phyloP scores from a whole-genome alignment of 2,113 vertebrate genomes.

The Notarius lentiginosus region DNA sequence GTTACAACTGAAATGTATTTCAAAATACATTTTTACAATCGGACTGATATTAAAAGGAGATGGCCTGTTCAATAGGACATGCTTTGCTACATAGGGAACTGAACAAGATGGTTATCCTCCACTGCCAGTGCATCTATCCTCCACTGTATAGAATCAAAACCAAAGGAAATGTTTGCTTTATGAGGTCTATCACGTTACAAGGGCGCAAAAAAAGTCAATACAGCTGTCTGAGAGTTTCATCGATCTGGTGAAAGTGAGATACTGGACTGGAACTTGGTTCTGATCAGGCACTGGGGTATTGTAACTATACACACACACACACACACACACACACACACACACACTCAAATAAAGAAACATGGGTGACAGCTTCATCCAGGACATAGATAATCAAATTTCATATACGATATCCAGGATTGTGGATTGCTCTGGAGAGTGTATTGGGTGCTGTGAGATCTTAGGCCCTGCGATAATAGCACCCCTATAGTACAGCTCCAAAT shows the following conservation, averaged over 20 bases:
- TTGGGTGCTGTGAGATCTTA: slow-evolving; percentile 5
- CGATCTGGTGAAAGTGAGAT: slow-evolving; percentile 51
- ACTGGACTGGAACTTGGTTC: slow-evolving; percentile 40
- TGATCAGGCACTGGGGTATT: slow-evolving; percentile 46
- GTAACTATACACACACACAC: slow-evolving; percentile 30
- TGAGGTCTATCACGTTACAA: slow-evolving; percentile 31
- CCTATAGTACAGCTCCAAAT: slow-evolving; percentile 44
- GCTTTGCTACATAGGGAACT: not conserved
- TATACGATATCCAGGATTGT: not conserved
- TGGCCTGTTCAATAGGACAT: not conserved
- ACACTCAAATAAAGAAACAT: slow-evolving; percentile 17
- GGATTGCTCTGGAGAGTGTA: not conserved
- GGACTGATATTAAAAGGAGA: not conserved
- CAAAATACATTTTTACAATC: not conserved
- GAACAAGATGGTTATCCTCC: not conserved
- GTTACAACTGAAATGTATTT: not conserved
- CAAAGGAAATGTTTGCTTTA: slow-evolving; percentile 29
- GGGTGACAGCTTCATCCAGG: slow-evolving; percentile 21
- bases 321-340: slow-evolving; percentile 28
- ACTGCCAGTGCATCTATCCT: not conserved
- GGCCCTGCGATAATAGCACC: slow-evolving; percentile 39
- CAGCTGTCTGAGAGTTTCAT: slow-evolving; percentile 50
- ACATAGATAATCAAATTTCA: slow-evolving; percentile 27
- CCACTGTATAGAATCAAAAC: not conserved
- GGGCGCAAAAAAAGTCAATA: slow-evolving; percentile 38